Evolutionary conservation across 1,140 invertebrate genomes (phyloP).

Genomic region (Ptiloglossa arizonensis): DNA sequence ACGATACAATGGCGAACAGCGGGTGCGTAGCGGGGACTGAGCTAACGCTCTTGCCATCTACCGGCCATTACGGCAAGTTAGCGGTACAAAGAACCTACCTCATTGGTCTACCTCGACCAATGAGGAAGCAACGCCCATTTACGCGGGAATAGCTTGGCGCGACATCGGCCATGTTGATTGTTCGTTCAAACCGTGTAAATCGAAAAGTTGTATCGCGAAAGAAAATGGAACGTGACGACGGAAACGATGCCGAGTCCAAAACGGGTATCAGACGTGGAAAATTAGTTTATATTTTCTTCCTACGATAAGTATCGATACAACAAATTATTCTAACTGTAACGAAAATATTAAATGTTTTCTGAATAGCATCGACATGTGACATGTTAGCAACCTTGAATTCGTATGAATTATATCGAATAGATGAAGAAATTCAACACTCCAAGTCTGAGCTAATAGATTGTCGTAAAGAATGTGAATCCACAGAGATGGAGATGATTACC

Average conservation of each 20-base stretch:
- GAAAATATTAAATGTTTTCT: background rate
- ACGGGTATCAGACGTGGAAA: background rate
- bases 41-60: conserved; percentile 66
- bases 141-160: conserved; percentile 58
- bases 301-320: background rate
- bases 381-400: background rate
- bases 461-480: conserved; percentile 30
- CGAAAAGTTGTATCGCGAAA: too few species aligned
- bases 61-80: conserved; percentile 23
- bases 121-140: conserved; percentile 25
- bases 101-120: conserved; percentile 52
- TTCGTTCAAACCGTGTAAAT: background rate
- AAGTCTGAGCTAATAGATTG: conserved; percentile 38
- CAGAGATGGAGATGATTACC: conserved; percentile 47
- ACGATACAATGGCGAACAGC: conserved; percentile 71
- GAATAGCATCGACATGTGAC: background rate
- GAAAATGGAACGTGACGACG: background rate
- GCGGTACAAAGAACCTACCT: background rate
- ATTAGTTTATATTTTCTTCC: background rate
- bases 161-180: conserved; percentile 22
- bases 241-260: background rate
- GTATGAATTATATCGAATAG: background rate
- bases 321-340: background rate
- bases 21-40: conserved; percentile 57
- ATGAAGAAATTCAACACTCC: conserved; percentile 32